Base-by-base conservation (phyloP, 30 jellyfish, hydroid and myxozoan species). In the Aurelia coerulea region DNA sequence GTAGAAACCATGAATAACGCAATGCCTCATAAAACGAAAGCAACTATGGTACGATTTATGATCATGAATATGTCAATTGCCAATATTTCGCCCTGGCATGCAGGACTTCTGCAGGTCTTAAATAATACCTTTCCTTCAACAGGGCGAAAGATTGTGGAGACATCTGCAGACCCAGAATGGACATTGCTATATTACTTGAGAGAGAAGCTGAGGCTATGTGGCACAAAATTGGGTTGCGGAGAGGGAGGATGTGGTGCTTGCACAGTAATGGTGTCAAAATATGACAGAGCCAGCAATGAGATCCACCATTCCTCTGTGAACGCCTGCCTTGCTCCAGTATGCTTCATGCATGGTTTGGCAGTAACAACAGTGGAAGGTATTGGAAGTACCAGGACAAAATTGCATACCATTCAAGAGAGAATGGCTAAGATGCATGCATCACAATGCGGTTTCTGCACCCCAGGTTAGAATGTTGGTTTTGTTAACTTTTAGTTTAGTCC, bases 231-330 rank as follows among this genome's bases (percentile, higher is more conserved):
- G 7, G 89, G 89, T 6, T 79, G 89, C 39, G 89, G 79, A 18
- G 89, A 79, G 37, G 89, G 87, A 8, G 87, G 74, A 13, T 76
- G 87, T 76, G 87, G 87, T 1, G 87, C 87, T 19, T 76, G 87
- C 87, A 76, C 87, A 8, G 87, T 76, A 65, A 76, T 76, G 87
- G 76, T 76, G 74, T 76, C 87, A 6, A 52, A 19, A 29, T 63
- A 60, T 29, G 89, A 79, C 39, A 62, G 60, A 33, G 89, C 65
- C 41, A 63, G 14, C 56, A 32, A 50, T 51, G 63, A 13, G 62
- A 79, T 79, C 23, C 46, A 79, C 49, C 89, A 79, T 29, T 11
- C 66, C 16, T 79, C 89, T 16, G 79, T 63, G 70, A 79, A 60
- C 39, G 89, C 89, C 23, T 79, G 89, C 2, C 76, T 79, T 17